Conservation (phyloP, 2,113 vertebrate genomes). For the Heptranchias perlo region DNA sequence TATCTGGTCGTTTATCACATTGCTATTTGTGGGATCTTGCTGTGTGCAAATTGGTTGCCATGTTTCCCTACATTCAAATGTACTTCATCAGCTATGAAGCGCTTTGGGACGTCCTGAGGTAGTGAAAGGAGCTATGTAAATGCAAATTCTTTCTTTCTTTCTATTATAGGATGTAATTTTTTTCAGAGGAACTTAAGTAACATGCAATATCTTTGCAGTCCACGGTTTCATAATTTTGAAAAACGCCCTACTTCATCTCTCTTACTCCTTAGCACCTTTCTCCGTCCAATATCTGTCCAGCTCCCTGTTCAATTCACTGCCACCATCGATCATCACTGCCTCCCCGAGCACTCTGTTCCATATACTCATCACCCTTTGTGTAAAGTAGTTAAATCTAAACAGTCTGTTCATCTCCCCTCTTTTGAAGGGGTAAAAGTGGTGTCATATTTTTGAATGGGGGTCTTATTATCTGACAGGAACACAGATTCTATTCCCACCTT, state of each 20-base stretch:
- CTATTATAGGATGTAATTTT: not conserved
- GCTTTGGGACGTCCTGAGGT: not conserved
- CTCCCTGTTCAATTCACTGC: not conserved
- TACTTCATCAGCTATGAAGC: not conserved
- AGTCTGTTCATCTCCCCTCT: not conserved
- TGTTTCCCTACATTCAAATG: not conserved
- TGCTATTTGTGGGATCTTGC: not conserved
- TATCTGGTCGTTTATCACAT: not conserved
- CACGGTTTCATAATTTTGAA: not conserved
- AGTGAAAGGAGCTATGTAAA: not conserved
- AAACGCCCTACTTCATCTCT: not conserved
- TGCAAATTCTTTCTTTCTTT: not conserved
- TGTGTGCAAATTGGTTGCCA: not conserved
- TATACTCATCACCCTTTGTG: not conserved
- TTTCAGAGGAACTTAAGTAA: not conserved
- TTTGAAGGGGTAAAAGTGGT: not conserved
- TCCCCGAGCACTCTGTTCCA: not conserved
- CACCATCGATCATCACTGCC: not conserved
- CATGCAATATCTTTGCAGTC: not conserved
- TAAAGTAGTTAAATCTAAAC: not conserved
- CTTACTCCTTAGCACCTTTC: not conserved
- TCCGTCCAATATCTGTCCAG: not conserved
- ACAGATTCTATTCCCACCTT: not conserved
- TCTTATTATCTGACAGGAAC: not conserved
- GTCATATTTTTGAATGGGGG: not conserved